phyloP scores from a whole-genome alignment of 2,113 vertebrate genomes.

The Gobio gobio region DNA sequence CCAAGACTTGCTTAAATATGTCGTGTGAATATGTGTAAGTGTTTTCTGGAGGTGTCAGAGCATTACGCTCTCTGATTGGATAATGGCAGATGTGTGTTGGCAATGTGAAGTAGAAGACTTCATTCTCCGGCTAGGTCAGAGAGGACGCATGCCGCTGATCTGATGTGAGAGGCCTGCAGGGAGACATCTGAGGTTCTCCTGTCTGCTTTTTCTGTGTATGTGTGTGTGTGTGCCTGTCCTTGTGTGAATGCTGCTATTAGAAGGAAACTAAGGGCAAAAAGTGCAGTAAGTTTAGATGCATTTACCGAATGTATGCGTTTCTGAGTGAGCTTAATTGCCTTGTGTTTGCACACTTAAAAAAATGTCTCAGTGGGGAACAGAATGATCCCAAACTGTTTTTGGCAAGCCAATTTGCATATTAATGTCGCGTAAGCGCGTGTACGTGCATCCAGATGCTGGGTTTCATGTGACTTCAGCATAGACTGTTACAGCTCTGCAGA shows the following conservation, averaged over 20 bases:
- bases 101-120: conserved; percentile 16
- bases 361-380: conserved; percentile 5
- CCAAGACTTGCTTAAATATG: background rate
- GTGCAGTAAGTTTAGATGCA: background rate
- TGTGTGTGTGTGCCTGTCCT: conserved; percentile 44
- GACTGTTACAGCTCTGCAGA: conserved; percentile 56
- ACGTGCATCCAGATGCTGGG: conserved; percentile 1
- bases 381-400: background rate
- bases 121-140: conserved; percentile 16
- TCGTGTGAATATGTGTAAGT: background rate
- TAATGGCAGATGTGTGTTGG: background rate
- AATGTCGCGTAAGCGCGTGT: background rate
- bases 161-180: conserved; percentile 66
- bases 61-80: background rate
- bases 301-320: background rate
- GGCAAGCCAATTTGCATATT: background rate
- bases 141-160: conserved; percentile 42
- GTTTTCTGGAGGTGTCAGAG: conserved; percentile 10
- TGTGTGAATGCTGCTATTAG: background rate
- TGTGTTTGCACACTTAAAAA: background rate
- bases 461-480: background rate
- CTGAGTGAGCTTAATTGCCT: background rate
- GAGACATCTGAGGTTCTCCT: conserved; percentile 55
- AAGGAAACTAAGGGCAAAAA: background rate
- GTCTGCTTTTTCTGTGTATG: conserved; percentile 56